phyloP scores from a whole-genome alignment of 2,797 vertebrate genomes.

The Tangara arthus region DNA sequence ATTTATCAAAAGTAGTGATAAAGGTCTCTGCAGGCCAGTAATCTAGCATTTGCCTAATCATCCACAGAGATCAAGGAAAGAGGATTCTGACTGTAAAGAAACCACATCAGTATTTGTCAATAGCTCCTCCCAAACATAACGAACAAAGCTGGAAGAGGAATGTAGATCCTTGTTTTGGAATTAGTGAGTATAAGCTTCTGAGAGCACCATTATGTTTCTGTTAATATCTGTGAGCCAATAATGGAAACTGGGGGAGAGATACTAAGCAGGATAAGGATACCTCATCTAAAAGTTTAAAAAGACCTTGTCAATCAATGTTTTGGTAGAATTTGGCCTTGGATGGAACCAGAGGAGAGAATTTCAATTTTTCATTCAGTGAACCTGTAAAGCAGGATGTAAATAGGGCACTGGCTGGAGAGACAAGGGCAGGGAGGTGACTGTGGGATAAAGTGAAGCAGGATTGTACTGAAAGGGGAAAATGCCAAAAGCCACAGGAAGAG shows the following conservation, averaged over 20 bases:
- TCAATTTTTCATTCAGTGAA: not conserved
- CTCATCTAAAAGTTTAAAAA: not conserved
- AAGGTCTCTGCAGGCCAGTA: not conserved
- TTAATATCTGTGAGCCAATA: not conserved
- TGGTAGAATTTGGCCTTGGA: not conserved
- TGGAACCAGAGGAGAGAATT: not conserved
- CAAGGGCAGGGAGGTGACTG: not conserved
- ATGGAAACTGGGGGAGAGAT: not conserved
- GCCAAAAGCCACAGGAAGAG: not conserved
- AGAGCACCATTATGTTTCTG: not conserved
- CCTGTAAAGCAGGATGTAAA: not conserved
- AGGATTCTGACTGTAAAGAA: not conserved
- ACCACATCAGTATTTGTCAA: accelerated
- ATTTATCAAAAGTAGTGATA: not conserved
- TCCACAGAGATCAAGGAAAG: not conserved
- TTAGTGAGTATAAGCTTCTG: not conserved
- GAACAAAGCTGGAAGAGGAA: not conserved
- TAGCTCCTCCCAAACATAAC: not conserved
- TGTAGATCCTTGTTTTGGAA: not conserved
- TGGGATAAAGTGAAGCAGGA: not conserved
- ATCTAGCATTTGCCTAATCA: not conserved
- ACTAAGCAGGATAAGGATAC: not conserved
- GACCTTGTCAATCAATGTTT: accelerated
- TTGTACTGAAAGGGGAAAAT: not conserved
- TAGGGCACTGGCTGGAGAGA: not conserved